phyloP scores from a whole-genome alignment of 2,113 vertebrate genomes.

The Polypterus senegalus region DNA sequence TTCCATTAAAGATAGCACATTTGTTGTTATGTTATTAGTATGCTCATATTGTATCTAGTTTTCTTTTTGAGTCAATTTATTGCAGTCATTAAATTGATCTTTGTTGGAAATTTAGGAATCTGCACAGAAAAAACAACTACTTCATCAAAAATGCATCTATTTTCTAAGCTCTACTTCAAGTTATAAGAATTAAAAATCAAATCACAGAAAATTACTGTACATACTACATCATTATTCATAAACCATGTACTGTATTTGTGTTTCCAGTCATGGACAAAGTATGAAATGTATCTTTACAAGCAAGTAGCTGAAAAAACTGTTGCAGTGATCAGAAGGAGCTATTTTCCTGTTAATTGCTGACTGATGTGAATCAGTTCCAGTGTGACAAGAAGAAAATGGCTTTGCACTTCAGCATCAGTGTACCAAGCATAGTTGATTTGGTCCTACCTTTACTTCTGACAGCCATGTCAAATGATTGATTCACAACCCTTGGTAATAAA shows the following conservation, averaged over 20 bases:
- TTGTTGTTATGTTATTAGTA: too few relatives aligned
- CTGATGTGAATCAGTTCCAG: not conserved
- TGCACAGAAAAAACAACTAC: too few relatives aligned
- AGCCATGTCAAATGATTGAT: conserved; percentile 8
- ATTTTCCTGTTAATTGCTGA: conserved; percentile 2
- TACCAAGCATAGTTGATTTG: not conserved
- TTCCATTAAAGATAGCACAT: too few relatives aligned
- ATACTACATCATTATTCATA: not conserved
- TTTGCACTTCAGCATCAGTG: not conserved
- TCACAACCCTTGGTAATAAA: not conserved
- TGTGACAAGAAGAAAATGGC: conserved; percentile 1
- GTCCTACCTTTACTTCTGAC: conserved; percentile 4
- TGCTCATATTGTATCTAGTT: too few relatives aligned
- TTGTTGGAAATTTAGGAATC: too few relatives aligned
- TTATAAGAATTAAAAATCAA: too few relatives aligned
- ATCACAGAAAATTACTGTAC: too few relatives aligned
- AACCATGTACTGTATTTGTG: not conserved
- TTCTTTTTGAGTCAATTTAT: too few relatives aligned
- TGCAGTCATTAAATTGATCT: too few relatives aligned
- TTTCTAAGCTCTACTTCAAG: too few relatives aligned
- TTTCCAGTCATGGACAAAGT: not conserved
- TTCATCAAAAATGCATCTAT: too few relatives aligned
- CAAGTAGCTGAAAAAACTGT: not conserved
- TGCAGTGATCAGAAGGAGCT: not conserved
- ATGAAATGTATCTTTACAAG: not conserved